A percentile compares a stretch with the other conserved stretches of the same genome.
Evolutionary conservation across 2,888 invertebrate species (phyloP).

Genomic region (Heliconius erato): DNA sequence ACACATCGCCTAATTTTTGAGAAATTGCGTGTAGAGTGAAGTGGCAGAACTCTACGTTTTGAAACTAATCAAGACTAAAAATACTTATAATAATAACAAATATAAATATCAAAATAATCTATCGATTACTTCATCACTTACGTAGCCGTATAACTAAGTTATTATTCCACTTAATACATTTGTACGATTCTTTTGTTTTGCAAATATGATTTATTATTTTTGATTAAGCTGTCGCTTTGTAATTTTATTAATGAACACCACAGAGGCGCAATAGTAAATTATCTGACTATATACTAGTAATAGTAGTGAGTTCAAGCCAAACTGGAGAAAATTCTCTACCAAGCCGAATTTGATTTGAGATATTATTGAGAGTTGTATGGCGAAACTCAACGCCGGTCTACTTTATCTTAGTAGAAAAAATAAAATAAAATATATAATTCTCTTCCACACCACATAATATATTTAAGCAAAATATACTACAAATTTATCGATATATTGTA

Average conservation of each 20-base stretch:
- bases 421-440: too few relatives aligned
- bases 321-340: too few relatives aligned
- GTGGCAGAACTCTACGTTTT: too few relatives aligned
- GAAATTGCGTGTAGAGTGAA: background rate
- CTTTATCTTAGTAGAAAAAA: background rate
- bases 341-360: background rate
- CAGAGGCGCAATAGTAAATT: background rate
- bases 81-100: background rate
- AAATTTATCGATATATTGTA: too few relatives aligned
- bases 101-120: background rate
- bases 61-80: background rate
- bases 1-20: background rate
- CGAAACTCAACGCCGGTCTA: background rate
- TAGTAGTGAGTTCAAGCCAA: background rate
- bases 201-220: conserved; percentile 33
- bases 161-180: conserved; percentile 13
- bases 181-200: conserved; percentile 26
- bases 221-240: conserved; percentile 30
- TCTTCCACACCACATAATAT: too few relatives aligned
- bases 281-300: background rate
- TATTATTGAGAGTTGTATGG: background rate
- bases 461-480: too few relatives aligned
- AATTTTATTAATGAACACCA: background rate
- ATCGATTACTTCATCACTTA: background rate
- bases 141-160: conserved; percentile 3